A percentile compares a stretch with the other conserved stretches of the same genome.
Evolutionary conservation across 2,113 vertebrate species (phyloP).

Genomic region (Eonycteris spelaea): DNA sequence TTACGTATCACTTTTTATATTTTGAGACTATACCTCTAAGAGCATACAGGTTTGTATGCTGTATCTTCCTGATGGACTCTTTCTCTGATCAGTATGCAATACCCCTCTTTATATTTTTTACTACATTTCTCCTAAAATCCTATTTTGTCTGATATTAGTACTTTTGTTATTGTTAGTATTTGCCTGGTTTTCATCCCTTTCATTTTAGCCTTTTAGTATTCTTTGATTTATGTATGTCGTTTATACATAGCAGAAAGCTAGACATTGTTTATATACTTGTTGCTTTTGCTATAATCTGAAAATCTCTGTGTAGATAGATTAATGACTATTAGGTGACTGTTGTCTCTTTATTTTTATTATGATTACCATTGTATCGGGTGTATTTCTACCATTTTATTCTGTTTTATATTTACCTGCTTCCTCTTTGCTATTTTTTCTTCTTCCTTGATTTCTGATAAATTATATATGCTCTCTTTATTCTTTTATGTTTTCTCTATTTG

Average conservation of each 20-base stretch:
- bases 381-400: background rate
- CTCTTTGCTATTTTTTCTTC: background rate
- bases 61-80: background rate
- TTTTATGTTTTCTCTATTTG: background rate
- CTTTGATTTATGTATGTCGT: background rate
- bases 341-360: background rate
- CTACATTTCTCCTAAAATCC: background rate
- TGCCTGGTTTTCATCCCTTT: background rate
- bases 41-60: background rate
- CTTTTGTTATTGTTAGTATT: background rate
- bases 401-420: background rate
- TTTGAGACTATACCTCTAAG: background rate
- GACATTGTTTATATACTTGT: background rate
- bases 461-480: background rate
- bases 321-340: background rate
- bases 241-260: background rate
- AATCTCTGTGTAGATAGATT: background rate
- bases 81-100: background rate
- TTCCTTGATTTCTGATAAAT: background rate
- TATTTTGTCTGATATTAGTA: background rate
- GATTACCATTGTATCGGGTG: background rate
- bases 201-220: too few relatives aligned
- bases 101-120: background rate
- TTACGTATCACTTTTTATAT: background rate
- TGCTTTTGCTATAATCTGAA: background rate